Base-by-base conservation (phyloP, 1,140 invertebrate genomes). In the Galendromus occidentalis region DNA sequence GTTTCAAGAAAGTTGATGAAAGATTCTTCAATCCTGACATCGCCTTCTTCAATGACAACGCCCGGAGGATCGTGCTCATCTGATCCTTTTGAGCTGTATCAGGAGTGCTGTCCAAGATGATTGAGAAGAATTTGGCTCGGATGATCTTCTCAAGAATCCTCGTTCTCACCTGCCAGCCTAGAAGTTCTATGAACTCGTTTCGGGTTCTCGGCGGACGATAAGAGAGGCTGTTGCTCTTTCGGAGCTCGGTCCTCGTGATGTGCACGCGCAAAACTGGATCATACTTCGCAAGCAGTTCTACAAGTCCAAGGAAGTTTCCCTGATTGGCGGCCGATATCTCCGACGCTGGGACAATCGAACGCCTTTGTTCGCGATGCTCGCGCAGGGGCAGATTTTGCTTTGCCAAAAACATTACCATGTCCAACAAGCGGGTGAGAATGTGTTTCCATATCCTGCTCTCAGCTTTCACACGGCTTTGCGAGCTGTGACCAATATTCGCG, bases 61-160 rank as follows among this genome's bases (percentile, higher is more conserved):
- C 65, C 70, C 72, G 66, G 22, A 75, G 66, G 7, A 73, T 65
- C 64, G 72, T 22, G 42, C 72, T 72, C n/a, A 76, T 68, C 67
- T 77, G 72, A 68, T 77, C 74, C 0, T 73, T 70, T 68, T 77
- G 70, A 12, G 69, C 66, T 47, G 75, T 68, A 69, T 76, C 73
- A 44, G 73, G 72, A 20, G 72, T 75, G 6, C 72, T 76, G 71
- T 76, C 74, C 17, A 76, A 68, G 51, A 72, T 73, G 63, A 75
- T 69, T 45, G 71, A 72, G 69, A 71, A 78, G 69, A 77, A 77
- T 68, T 73, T 73, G 9, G 66, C 65, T 29, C 22, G 25, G 39
- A 44, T 69, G 22, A 66, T n/a, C 25, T 47, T 18, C 22, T 25
- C 18, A 30, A 39, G 7, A 42, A 64, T 45, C 7, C 22, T 30